Percentiles rank a stretch among this genome's conserved stretches.
phyloP scores from a whole-genome alignment of 1,140 invertebrate genomes.

The Ruditapes philippinarum region DNA sequence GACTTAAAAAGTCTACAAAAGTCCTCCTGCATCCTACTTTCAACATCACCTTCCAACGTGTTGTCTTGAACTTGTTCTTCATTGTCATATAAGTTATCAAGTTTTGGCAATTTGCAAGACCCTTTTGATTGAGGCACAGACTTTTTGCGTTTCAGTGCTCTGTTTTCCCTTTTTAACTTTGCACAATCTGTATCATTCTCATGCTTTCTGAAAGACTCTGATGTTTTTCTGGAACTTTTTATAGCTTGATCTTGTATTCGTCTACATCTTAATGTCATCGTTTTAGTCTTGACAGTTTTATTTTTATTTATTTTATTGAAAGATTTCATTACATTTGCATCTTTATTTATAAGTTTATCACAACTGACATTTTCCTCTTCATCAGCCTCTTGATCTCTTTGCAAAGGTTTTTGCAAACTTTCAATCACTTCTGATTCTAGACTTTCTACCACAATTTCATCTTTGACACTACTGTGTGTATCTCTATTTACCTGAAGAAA shows the following conservation, averaged over 20 bases:
- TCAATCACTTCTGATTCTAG: too few species aligned
- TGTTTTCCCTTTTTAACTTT: background rate
- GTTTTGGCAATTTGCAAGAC: background rate
- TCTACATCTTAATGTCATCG: background rate
- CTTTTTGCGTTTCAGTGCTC: background rate
- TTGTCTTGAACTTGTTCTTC: background rate
- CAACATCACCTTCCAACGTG: background rate
- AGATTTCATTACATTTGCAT: background rate
- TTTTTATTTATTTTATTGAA: background rate
- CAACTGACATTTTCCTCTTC: too few species aligned
- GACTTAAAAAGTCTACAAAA: constrained; percentile 2
- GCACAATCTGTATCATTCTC: too few species aligned
- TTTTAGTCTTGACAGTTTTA: background rate
- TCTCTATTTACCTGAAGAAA: too few species aligned
- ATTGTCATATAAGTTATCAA: background rate
- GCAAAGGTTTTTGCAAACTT: too few species aligned
- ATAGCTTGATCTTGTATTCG: background rate
- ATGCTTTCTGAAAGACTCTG: background rate
- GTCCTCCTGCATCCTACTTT: constrained; percentile 5
- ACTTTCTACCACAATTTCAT: too few species aligned
- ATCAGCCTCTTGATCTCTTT: too few species aligned
- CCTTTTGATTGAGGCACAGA: background rate
- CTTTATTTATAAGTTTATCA: background rate
- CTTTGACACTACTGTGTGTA: too few species aligned
- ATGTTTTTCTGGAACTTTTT: background rate